phyloP scores from a whole-genome alignment of 37 sponge, comb jelly and placozoan species.

The Amphimedon queenslandica region DNA sequence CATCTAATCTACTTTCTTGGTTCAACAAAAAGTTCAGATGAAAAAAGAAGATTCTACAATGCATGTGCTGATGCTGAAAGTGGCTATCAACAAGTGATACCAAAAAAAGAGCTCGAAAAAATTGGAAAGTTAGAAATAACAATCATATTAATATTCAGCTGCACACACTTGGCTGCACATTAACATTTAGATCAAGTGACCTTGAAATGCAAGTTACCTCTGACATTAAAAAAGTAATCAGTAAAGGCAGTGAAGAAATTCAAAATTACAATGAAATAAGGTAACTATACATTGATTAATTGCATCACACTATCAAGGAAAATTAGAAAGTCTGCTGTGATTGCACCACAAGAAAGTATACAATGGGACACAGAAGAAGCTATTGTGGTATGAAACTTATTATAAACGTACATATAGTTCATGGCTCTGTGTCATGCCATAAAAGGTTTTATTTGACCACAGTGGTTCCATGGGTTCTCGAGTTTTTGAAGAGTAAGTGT shows the following conservation, averaged over 20 bases:
- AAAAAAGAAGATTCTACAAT: constrained; percentile 3
- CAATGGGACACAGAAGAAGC: constrained; percentile 27
- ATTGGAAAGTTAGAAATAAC: background rate
- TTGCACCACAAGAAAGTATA: background rate
- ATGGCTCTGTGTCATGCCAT: too few species aligned
- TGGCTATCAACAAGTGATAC: background rate
- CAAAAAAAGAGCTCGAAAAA: background rate
- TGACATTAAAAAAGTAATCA: too few species aligned
- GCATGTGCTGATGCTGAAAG: background rate
- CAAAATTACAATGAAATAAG: too few species aligned
- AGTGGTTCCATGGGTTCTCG: constrained; percentile 10
- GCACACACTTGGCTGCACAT: too few species aligned
- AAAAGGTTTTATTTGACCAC: constrained; percentile 11
- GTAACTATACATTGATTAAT: too few species aligned
- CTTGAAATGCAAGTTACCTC: too few species aligned
- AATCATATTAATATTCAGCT: too few species aligned
- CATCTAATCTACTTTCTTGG: constrained; percentile 15
- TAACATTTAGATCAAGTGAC: too few species aligned
- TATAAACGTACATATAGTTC: too few species aligned
- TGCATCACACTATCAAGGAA: too few species aligned
- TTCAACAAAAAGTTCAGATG: background rate
- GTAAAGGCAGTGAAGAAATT: too few species aligned
- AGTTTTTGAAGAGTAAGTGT: constrained; percentile 17
- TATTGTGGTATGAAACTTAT: constrained; percentile 21
- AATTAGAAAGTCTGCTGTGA: background rate